Evolutionary conservation across 2,113 vertebrate genomes (phyloP).

Genomic region (Crocuta crocuta): DNA sequence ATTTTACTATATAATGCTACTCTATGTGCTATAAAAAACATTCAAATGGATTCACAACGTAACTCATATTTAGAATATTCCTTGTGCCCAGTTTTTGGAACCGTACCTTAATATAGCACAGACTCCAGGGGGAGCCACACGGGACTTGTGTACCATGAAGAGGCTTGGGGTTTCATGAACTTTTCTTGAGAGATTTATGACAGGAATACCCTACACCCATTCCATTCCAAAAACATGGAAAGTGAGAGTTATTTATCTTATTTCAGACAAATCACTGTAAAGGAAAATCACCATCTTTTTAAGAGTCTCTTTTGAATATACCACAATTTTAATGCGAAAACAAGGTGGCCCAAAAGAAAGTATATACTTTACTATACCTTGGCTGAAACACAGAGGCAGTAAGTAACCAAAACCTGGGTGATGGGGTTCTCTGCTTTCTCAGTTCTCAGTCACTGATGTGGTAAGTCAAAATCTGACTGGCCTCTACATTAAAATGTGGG

Average conservation of each 20-base stretch:
- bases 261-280: neutral
- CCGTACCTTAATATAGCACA: neutral
- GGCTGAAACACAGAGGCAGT: neutral
- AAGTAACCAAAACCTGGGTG: neutral
- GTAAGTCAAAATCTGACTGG: neutral
- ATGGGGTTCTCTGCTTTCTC: neutral
- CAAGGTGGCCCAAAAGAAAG: neutral
- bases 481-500: neutral
- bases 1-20: neutral
- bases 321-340: neutral
- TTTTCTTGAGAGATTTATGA: constrained; percentile 42
- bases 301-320: neutral
- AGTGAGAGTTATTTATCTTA: neutral
- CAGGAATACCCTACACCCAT: neutral
- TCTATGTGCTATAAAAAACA: neutral
- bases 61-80: neutral
- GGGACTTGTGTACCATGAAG: neutral
- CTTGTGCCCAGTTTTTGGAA: constrained; percentile 12
- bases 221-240: neutral
- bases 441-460: neutral
- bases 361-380: neutral
- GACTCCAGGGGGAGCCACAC: neutral
- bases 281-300: neutral
- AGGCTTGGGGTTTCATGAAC: neutral
- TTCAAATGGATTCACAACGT: neutral